Conservation (phyloP, 2,113 vertebrate genomes). For the Fulica atra region DNA sequence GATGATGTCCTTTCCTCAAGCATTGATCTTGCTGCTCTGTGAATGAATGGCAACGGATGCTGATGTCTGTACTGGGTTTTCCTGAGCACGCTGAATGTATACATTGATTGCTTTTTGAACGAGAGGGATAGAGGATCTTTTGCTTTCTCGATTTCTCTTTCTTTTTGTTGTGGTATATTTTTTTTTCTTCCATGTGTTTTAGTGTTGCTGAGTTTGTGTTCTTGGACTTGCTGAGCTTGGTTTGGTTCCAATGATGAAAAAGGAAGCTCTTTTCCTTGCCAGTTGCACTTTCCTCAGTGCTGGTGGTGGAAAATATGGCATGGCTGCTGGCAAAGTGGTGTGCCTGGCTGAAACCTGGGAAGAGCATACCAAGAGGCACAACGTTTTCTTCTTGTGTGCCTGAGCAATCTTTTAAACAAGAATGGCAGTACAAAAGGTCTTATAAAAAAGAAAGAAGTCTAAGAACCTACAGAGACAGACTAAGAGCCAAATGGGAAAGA, state of each 20-base stretch:
- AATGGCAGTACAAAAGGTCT: not conserved
- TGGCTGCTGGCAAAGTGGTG: not conserved
- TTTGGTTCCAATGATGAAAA: not conserved
- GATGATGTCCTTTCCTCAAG: not conserved
- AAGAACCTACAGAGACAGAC: not conserved
- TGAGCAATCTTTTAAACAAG: not conserved
- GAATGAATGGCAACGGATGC: not conserved
- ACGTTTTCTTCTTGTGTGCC: not conserved
- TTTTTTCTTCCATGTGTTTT: not conserved
- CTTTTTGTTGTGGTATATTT: not conserved
- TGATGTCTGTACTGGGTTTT: not conserved
- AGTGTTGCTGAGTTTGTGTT: not conserved
- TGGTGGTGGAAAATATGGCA: not conserved
- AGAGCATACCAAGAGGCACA: not conserved
- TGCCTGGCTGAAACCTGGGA: not conserved
- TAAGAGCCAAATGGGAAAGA: not conserved
- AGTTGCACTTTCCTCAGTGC: not conserved
- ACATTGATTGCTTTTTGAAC: not conserved
- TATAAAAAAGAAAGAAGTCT: not conserved
- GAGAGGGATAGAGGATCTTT: rapidly evolving
- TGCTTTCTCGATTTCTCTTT: not conserved
- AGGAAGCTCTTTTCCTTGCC: not conserved
- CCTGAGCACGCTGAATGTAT: not conserved
- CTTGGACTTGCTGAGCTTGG: not conserved
- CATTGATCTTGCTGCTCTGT: not conserved